A percentile compares a stretch with the other conserved stretches of the same genome.
phyloP scores from a whole-genome alignment of 2,888 invertebrate species.

The Aplocera efformata region DNA sequence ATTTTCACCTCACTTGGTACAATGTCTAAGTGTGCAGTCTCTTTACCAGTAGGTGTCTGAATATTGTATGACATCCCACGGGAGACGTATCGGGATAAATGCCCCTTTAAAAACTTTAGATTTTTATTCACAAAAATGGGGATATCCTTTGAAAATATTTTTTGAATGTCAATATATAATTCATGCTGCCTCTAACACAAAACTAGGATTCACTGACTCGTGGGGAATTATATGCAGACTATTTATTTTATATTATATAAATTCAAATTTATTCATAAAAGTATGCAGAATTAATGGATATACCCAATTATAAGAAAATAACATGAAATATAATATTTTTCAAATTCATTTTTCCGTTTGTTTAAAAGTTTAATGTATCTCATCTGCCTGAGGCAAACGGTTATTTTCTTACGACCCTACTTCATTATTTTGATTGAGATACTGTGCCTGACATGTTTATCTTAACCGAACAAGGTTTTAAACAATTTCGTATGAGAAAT shows the following conservation, averaged over 20 bases:
- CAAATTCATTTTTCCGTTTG: constrained; percentile 38
- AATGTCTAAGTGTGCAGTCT: constrained; percentile 35
- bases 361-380: constrained; percentile 43
- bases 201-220: too few relatives aligned
- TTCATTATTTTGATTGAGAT: constrained; percentile 54
- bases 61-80: constrained; percentile 67
- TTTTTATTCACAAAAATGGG: constrained; percentile 44
- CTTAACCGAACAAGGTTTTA: constrained; percentile 29
- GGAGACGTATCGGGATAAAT: constrained; percentile 60
- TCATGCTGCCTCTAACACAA: too few relatives aligned
- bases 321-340: background rate
- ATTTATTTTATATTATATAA: too few relatives aligned
- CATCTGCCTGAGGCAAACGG: constrained; percentile 46
- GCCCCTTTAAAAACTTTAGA: constrained; percentile 60
- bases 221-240: too few relatives aligned
- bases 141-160: constrained; percentile 27
- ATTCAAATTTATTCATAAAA: too few relatives aligned
- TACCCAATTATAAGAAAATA: too few relatives aligned
- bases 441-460: constrained; percentile 54
- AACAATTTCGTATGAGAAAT: constrained; percentile 21
- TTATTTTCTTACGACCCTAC: constrained; percentile 45
- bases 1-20: constrained; percentile 2
- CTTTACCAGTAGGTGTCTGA: constrained; percentile 54
- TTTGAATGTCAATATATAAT: too few relatives aligned
- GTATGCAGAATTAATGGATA: too few relatives aligned